phyloP scores from a whole-genome alignment of 2,888 invertebrate genomes.

The Glomeris marginata region DNA sequence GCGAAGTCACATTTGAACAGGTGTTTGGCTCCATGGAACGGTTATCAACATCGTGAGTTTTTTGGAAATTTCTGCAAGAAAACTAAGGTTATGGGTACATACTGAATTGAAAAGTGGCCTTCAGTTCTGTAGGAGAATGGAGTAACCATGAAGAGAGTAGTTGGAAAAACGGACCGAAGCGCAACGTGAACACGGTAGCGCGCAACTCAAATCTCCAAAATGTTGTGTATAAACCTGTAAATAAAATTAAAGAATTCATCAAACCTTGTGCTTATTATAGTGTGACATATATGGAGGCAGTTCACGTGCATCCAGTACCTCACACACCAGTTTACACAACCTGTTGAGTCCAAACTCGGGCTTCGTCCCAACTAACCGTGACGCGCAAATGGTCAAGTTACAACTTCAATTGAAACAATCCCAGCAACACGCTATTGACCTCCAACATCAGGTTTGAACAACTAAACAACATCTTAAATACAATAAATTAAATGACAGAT shows the following conservation, averaged over 20 bases:
- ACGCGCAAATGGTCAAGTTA: not conserved
- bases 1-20: constrained; percentile 9
- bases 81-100: too few relatives aligned
- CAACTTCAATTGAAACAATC: not conserved
- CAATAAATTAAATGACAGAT: not conserved
- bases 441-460: not conserved
- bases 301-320: too few relatives aligned
- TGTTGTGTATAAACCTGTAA: too few relatives aligned
- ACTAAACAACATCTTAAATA: not conserved
- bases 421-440: not conserved
- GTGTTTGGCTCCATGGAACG: constrained; percentile 6
- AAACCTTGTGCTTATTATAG: not conserved
- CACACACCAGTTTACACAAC: too few relatives aligned
- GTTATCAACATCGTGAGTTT: not conserved
- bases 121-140: too few relatives aligned
- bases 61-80: too few relatives aligned
- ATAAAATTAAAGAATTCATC: not conserved
- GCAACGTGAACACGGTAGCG: too few relatives aligned
- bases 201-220: too few relatives aligned
- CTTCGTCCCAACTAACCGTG: not conserved
- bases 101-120: too few relatives aligned
- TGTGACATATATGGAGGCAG: not conserved
- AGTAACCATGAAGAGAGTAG: too few relatives aligned
- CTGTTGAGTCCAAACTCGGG: not conserved
- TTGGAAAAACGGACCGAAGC: too few relatives aligned